Evolutionary conservation across 2,797 vertebrate species (phyloP).

Genomic region (Anas flavirostris): DNA sequence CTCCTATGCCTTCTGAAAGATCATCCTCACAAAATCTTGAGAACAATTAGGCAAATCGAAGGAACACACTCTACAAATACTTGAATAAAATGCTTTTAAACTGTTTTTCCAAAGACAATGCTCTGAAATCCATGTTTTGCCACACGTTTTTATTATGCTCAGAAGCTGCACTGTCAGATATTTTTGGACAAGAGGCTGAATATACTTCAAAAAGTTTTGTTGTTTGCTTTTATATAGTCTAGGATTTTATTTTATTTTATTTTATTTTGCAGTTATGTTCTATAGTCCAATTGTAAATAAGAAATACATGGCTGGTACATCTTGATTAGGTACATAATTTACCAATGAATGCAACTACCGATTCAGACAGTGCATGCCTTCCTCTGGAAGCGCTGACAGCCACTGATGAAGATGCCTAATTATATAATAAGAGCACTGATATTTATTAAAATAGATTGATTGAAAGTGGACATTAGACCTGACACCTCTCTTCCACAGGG

Average conservation of each 20-base stretch:
- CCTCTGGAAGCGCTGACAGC: background rate
- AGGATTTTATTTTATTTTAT: background rate
- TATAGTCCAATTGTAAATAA: slow-evolving; percentile 13
- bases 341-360: slow-evolving; percentile 15
- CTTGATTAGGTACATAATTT: background rate
- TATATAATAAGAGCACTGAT: background rate
- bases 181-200: slow-evolving; percentile 34
- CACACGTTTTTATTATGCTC: slow-evolving; percentile 33
- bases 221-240: background rate
- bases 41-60: background rate
- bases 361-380: background rate
- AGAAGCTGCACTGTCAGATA: slow-evolving; percentile 18
- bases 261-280: background rate
- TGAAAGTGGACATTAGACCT: background rate
- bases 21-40: rapidly evolving
- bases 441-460: background rate
- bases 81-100: background rate
- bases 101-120: background rate
- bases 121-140: background rate
- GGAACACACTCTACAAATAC: background rate
- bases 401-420: background rate
- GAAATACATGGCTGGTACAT: background rate
- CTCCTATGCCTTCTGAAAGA: background rate
- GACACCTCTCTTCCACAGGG: background rate
- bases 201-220: slow-evolving; percentile 14